These are phyloP conservation scores for Labia minor DNA, from an alignment of 2,888 invertebrate species.

Conservation along the genomic window DNA sequence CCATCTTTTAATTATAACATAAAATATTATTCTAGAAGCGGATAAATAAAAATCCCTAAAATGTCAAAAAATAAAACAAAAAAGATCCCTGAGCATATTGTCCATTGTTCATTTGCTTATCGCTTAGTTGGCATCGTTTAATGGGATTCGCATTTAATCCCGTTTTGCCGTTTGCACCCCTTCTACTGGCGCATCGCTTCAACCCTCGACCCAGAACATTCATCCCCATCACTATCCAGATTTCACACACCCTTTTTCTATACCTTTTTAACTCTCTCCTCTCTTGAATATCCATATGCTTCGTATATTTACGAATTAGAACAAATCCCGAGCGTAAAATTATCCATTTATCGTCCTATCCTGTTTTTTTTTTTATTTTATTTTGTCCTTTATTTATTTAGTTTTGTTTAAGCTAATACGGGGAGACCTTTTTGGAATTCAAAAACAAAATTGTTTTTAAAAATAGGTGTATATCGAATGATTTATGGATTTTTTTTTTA, in stretches of 20 bases:
- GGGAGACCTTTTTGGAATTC: neutral
- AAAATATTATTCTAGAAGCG: neutral
- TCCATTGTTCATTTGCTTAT: constrained; percentile 13
- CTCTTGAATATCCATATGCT: neutral
- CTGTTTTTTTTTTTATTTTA: neutral
- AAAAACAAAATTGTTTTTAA: neutral
- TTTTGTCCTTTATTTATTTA: constrained; percentile 1
- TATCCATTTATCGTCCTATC: neutral
- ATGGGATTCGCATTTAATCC: constrained; percentile 8
- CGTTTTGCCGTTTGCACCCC: constrained; percentile 13
- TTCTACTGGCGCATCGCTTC: neutral
- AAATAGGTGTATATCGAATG: neutral
- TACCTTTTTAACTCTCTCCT: constrained; percentile 3
- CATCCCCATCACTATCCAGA: constrained; percentile 13
- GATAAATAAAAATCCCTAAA: constrained; percentile 1
- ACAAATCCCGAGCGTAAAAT: constrained; percentile 1
- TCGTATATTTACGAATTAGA: constrained; percentile 2
- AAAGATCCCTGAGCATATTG: neutral
- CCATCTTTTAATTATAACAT: too few species aligned
- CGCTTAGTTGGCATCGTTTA: constrained; percentile 13
- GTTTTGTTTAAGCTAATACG: neutral
- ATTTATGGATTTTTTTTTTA: neutral
- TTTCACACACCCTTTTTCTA: constrained; percentile 7
- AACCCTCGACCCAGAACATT: neutral
- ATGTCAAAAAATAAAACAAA: constrained; percentile 1